phyloP scores from a whole-genome alignment of 1,140 invertebrate species.

The Zaprionus lachaisei region DNA sequence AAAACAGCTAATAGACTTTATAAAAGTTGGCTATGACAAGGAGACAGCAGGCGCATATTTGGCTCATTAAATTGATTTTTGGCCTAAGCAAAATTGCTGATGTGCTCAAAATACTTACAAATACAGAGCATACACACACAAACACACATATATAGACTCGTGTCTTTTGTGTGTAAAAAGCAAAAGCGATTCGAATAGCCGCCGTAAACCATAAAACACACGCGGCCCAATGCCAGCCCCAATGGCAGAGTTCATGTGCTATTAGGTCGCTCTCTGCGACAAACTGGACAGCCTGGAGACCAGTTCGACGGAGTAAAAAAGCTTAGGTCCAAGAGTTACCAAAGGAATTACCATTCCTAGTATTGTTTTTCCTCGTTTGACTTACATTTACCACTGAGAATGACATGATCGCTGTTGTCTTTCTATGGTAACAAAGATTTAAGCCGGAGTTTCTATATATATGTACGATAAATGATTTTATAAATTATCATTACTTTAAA shows the following conservation, averaged over 20 bases:
- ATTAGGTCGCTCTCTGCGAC: constrained; percentile 60
- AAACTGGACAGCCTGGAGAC: constrained; percentile 19
- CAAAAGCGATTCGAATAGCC: constrained; percentile 57
- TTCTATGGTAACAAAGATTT: too few species aligned
- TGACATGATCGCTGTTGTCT: too few species aligned
- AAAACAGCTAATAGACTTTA: constrained; percentile 73
- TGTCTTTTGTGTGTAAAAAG: constrained; percentile 46
- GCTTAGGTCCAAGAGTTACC: not conserved
- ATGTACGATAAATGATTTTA: too few species aligned
- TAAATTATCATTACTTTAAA: too few species aligned
- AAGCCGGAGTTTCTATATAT: too few species aligned
- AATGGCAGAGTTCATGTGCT: constrained; percentile 73
- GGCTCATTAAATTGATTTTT: constrained; percentile 69
- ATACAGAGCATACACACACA: not conserved
- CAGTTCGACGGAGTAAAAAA: not conserved
- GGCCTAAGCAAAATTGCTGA: constrained; percentile 64
- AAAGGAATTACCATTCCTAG: not conserved
- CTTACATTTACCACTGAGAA: too few species aligned
- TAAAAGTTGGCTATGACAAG: constrained; percentile 66
- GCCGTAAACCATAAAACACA: constrained; percentile 78
- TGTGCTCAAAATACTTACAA: constrained; percentile 47
- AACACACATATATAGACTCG: constrained; percentile 6
- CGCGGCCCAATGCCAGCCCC: constrained; percentile 65
- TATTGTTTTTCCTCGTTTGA: not conserved
- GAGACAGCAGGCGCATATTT: constrained; percentile 62